These are phyloP conservation scores for Lerema accius DNA, from an alignment of 1,140 invertebrate genomes.

Conservation along the genomic window DNA sequence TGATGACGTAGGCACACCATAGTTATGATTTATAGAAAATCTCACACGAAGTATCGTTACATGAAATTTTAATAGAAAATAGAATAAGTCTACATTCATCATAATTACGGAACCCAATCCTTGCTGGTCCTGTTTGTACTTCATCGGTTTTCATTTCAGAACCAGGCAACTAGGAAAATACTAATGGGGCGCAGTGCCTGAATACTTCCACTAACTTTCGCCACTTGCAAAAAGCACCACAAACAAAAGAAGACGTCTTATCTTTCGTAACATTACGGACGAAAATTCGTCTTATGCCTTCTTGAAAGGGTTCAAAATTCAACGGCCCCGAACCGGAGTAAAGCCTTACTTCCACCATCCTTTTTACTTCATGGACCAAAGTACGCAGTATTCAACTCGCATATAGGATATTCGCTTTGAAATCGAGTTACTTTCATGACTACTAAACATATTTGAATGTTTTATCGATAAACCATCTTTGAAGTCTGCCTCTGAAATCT, in stretches of 20 bases:
- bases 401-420: slow-evolving; percentile 29
- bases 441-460: slow-evolving; percentile 27
- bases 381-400: slow-evolving; percentile 28
- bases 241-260: slow-evolving; percentile 20
- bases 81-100: no score
- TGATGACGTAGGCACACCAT: no score
- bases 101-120: no score
- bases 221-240: slow-evolving; percentile 20
- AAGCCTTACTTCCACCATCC: no score
- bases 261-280: not conserved
- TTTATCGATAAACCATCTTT: slow-evolving; percentile 9
- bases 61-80: no score
- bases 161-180: slow-evolving; percentile 5
- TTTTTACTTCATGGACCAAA: no score
- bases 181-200: slow-evolving; percentile 10
- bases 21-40: no score
- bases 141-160: not conserved
- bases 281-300: not conserved
- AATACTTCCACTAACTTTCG: slow-evolving; percentile 27
- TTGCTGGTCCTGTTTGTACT: no score
- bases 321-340: no score
- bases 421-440: slow-evolving; percentile 27
- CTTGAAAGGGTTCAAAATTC: not conserved
- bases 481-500: not conserved
- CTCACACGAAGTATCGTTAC: no score